Base-by-base conservation (phyloP, 2,888 invertebrate species). In the Hecatera dysodea region DNA sequence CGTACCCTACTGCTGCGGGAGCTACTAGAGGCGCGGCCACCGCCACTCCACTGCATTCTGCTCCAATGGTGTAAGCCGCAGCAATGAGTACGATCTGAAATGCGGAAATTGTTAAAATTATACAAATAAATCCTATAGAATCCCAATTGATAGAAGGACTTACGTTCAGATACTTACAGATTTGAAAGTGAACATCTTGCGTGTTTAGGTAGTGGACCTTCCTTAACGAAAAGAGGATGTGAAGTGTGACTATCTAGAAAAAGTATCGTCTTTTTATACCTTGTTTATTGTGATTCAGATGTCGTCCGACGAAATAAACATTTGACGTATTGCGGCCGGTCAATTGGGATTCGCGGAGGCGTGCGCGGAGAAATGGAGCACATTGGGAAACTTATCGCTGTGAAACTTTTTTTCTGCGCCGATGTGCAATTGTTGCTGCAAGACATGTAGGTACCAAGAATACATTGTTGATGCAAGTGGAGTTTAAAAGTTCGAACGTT, bases 1-100 rank as follows among this genome's bases (percentile, higher is more conserved):
- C 94, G 81, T 97, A 97, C 22, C 96, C 97, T 36, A 97, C 88
- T 2, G 96, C 96, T 27, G 96, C 95, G n/a, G 96, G 96, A 17
- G 96, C 94, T 12, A 96, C 89, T 3, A 97, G 82, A 0, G 95
- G 94, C 19, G 96, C 93, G 56, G 87, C 87, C 5, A 89, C 90
- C 55, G 93, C 90, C 22, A 94, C 91, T 66, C 89, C 93, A 74
- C 96, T 95, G 78, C 93, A 89, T 84, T 95, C 92, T 44, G 89
- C 91, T 69, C 92, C 89, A 67, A 91, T 91, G 88, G 82, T 89
- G 73, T 93, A 91, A 81, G 90, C 94, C 84, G 88, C 93, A 87
- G 93, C 95, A 78, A 95, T 90, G 48, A 96, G 91, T 67, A 93
- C 94, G 93, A 95, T 95, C 95, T 95, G 85, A 9, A 82, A 90